Evolutionary conservation across 2,113 vertebrate species (phyloP).

Genomic region (Cygnus buccinator): DNA sequence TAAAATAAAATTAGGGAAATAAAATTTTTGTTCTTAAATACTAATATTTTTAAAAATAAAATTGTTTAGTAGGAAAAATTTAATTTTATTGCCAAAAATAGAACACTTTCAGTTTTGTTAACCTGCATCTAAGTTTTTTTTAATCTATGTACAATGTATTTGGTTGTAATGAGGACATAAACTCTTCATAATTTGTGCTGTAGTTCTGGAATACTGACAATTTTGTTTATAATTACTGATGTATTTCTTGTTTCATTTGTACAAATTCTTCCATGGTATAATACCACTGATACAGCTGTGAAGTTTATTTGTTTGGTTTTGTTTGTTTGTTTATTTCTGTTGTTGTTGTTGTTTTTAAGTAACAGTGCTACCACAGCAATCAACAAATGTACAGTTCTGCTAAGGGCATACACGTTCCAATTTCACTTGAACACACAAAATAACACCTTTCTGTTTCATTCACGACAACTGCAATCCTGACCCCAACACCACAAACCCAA

Average conservation of each 20-base stretch:
- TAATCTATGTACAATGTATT: background rate
- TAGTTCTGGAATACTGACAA: background rate
- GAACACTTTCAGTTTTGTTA: background rate
- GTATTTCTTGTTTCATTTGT: background rate
- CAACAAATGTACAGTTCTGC: background rate
- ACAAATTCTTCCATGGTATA: background rate
- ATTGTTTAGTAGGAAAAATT: background rate
- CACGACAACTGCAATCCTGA: constrained; percentile 1
- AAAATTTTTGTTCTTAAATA: background rate
- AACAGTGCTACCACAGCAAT: background rate
- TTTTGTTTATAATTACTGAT: background rate
- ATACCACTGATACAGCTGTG: background rate
- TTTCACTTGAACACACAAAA: constrained; percentile 24
- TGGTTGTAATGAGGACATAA: background rate
- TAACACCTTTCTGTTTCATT: constrained; percentile 9
- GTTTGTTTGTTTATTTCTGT: too few species aligned
- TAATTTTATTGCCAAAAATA: background rate
- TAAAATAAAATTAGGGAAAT: background rate
- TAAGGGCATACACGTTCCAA: background rate
- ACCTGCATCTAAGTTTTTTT: background rate
- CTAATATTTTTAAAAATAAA: background rate
- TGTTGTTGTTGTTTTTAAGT: background rate
- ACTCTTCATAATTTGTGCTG: background rate
- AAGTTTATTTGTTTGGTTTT: background rate
- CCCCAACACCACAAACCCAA: background rate